Conservation (phyloP, 2,797 vertebrate genomes). For the Eleutherodactylus coqui region DNA sequence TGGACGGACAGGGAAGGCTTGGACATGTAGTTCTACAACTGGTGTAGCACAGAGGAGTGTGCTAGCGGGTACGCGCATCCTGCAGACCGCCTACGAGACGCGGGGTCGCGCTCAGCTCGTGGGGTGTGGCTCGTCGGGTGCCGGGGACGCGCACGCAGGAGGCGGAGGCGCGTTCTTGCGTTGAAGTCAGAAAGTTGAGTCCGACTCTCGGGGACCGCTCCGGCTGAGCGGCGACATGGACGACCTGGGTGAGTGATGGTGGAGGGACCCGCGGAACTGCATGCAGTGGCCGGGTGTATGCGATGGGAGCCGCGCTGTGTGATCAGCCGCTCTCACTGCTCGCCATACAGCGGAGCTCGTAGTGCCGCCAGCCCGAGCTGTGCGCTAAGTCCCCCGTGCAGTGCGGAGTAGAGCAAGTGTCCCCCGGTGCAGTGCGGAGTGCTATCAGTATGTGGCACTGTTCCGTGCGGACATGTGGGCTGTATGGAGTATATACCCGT, state of each 20-base stretch:
- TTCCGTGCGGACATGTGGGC: too few relatives aligned
- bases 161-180: slow-evolving; percentile 56
- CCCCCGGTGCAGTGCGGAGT: too few relatives aligned
- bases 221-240: slow-evolving; percentile 58
- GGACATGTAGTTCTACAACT: background rate
- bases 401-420: too few relatives aligned
- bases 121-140: slow-evolving; percentile 38
- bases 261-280: background rate
- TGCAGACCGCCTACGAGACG: background rate
- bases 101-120: background rate
- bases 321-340: background rate
- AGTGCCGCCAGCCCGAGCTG: background rate
- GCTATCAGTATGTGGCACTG: too few relatives aligned
- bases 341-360: too few relatives aligned
- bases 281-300: background rate
- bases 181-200: slow-evolving; percentile 60
- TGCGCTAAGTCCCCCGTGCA: too few relatives aligned
- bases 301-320: too few relatives aligned
- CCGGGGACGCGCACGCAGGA: slow-evolving; percentile 24
- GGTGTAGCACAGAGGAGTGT: background rate
- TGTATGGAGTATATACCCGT: too few relatives aligned
- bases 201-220: slow-evolving; percentile 36
- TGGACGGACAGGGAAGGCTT: background rate
- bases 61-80: background rate
- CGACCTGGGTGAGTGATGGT: slow-evolving; percentile 53